Percentiles rank a stretch among this genome's conserved stretches.
Evolutionary conservation across 2,888 invertebrate species (phyloP).

Genomic region (Cheilosia soror): DNA sequence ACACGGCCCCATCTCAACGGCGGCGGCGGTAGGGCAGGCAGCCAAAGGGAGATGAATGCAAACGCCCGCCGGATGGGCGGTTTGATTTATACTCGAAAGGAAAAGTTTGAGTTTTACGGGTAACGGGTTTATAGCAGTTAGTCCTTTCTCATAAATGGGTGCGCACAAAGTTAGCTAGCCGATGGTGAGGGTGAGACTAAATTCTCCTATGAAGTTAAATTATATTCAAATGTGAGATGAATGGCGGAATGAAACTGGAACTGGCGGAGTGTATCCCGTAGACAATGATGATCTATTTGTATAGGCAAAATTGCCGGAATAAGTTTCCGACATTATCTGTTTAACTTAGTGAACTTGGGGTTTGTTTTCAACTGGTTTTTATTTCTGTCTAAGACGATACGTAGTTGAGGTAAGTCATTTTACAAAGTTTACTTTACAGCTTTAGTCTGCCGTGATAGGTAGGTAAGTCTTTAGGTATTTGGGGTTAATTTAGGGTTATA

Average conservation of each 20-base stretch:
- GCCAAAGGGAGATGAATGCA: background rate
- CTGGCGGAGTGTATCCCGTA: constrained; percentile 16
- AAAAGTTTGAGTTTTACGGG: constrained; percentile 34
- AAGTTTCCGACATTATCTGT: constrained; percentile 67
- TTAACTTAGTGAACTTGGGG: constrained; percentile 65
- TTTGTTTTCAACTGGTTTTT: constrained; percentile 32
- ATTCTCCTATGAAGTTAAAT: constrained; percentile 44
- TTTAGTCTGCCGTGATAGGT: constrained; percentile 20
- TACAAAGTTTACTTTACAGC: constrained; percentile 36
- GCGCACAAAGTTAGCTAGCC: constrained; percentile 2
- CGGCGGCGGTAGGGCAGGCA: too few relatives aligned
- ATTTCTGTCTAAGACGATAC: constrained; percentile 22
- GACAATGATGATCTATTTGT: constrained; percentile 67
- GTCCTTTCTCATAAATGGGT: constrained; percentile 40
- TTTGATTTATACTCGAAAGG: constrained; percentile 59
- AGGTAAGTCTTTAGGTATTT: background rate
- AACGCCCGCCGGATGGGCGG: constrained; percentile 37
- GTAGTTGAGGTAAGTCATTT: constrained; percentile 44
- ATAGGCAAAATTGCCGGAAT: constrained; percentile 65
- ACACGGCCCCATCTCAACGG: constrained; percentile 16
- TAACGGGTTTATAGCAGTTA: constrained; percentile 19
- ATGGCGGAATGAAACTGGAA: background rate
- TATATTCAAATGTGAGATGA: constrained; percentile 56
- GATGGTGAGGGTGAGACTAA: background rate
- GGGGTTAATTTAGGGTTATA: background rate